These are phyloP conservation scores for Euborellia annulipes DNA, from an alignment of 1,140 invertebrate species.

Conservation along the genomic window DNA sequence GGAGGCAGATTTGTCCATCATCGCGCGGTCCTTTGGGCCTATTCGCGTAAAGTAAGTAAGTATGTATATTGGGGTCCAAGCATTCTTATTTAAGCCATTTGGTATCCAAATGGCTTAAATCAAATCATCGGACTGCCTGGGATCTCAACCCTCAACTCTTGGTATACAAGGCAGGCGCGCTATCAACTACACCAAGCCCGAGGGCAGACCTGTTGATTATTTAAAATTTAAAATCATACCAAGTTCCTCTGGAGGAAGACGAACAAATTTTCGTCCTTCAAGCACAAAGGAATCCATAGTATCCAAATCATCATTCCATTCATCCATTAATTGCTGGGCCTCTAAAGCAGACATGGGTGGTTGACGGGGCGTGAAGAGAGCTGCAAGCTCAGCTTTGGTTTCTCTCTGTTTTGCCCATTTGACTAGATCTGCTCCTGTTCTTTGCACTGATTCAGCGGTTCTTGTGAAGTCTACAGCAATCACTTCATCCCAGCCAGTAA, in stretches of 20 bases:
- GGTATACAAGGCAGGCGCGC: too few species aligned
- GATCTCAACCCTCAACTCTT: too few species aligned
- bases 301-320: conserved; percentile 92
- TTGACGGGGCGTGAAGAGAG: conserved; percentile 89
- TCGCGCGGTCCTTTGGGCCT: too few species aligned
- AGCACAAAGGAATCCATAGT: conserved; percentile 97
- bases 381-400: conserved; percentile 84
- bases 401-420: conserved; percentile 85
- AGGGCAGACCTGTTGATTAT: too few species aligned
- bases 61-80: too few species aligned
- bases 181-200: too few species aligned
- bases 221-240: too few species aligned
- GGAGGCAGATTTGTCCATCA: too few species aligned
- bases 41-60: too few species aligned
- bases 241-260: conserved; percentile 86
- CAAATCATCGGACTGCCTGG: too few species aligned
- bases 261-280: conserved; percentile 92
- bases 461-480: conserved; percentile 98
- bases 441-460: conserved; percentile 90
- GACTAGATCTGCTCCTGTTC: conserved; percentile 89
- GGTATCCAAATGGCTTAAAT: too few species aligned
- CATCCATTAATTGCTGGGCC: conserved; percentile 72
- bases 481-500: conserved; percentile 96
- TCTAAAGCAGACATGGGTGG: conserved; percentile 70
- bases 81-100: too few species aligned